phyloP scores from a whole-genome alignment of 2,888 invertebrate species.

The Mimumesa dahlbomi region DNA sequence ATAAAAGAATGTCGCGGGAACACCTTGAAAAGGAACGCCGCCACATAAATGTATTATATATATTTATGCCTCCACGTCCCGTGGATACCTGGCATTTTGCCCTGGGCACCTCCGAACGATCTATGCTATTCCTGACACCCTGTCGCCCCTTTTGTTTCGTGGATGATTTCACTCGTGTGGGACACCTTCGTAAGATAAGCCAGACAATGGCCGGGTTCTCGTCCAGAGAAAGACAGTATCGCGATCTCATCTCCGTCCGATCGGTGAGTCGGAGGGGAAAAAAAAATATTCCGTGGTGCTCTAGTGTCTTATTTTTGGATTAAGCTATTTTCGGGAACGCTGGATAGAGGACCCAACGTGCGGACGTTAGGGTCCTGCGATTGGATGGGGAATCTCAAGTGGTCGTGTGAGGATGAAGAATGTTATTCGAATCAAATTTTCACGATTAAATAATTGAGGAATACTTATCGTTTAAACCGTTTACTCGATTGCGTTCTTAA shows the following conservation, averaged over 20 bases:
- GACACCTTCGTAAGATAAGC: conserved; percentile 66
- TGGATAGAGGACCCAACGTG: not conserved
- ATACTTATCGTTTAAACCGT: no score
- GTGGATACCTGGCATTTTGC: conserved; percentile 65
- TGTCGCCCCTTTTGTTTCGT: conserved; percentile 66
- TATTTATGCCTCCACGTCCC: conserved; percentile 61
- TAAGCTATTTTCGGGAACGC: conserved; percentile 13
- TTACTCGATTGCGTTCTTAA: no score
- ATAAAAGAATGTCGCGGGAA: conserved; percentile 62
- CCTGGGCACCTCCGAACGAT: conserved; percentile 21
- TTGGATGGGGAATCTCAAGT: not conserved
- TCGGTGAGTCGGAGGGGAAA: conserved; percentile 29
- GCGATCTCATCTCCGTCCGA: conserved; percentile 63
- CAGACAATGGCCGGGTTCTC: conserved; percentile 60
- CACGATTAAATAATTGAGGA: no score
- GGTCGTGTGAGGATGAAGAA: not conserved
- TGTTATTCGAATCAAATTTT: no score
- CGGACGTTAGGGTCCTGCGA: not conserved
- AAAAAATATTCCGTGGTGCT: conserved; percentile 16
- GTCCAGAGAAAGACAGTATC: conserved; percentile 63
- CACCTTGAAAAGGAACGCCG: conserved; percentile 56
- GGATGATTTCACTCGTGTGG: conserved; percentile 68
- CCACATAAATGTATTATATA: conserved; percentile 59
- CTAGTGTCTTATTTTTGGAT: conserved; percentile 47
- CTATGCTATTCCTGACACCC: conserved; percentile 58